Percentiles rank a stretch among this genome's conserved stretches.
Evolutionary conservation across 2,888 invertebrate genomes (phyloP).

Genomic region (Lordiphosa fenestrarum): DNA sequence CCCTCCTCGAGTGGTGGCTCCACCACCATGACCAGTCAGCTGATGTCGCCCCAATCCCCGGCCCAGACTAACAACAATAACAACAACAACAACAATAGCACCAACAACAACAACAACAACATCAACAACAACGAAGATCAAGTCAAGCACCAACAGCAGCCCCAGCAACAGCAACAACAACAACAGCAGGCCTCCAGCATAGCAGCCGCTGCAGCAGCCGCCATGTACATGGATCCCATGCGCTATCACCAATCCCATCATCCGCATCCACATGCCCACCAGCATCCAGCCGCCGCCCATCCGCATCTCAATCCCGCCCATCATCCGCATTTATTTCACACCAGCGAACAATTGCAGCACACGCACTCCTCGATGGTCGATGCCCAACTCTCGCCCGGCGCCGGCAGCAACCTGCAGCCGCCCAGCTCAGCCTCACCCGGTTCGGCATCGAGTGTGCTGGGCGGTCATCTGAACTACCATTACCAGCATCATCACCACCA

Average conservation of each 20-base stretch:
- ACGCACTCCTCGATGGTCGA: slow-evolving; percentile 42
- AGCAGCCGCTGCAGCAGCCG: slow-evolving; percentile 80
- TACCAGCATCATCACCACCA: slow-evolving; percentile 76
- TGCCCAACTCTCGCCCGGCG: slow-evolving; percentile 48
- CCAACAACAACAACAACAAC: slow-evolving; percentile 48
- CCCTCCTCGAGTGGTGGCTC: slow-evolving; percentile 79
- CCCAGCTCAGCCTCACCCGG: slow-evolving; percentile 62
- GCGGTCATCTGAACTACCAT: slow-evolving; percentile 74
- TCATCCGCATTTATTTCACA: slow-evolving; percentile 79
- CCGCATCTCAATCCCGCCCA: slow-evolving; percentile 79
- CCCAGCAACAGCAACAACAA: slow-evolving; percentile 69
- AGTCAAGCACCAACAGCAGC: slow-evolving; percentile 64
- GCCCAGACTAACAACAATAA: slow-evolving; percentile 70
- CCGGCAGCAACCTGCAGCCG: slow-evolving; percentile 56
- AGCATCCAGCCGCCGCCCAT: slow-evolving; percentile 67
- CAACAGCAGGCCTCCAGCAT: slow-evolving; percentile 78
- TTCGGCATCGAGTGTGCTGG: slow-evolving; percentile 75
- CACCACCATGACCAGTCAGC: slow-evolving; percentile 79
- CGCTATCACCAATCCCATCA: slow-evolving; percentile 80
- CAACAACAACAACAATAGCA: slow-evolving; percentile 66
- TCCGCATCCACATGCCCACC: slow-evolving; percentile 67
- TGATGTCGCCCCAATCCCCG: slow-evolving; percentile 80
- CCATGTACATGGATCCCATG: slow-evolving; percentile 81
- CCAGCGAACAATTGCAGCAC: slow-evolving; percentile 79
- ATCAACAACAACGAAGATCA: slow-evolving; percentile 73